Conservation (phyloP, 2,888 invertebrate genomes). For the Xanthorhoe spadicearia region DNA sequence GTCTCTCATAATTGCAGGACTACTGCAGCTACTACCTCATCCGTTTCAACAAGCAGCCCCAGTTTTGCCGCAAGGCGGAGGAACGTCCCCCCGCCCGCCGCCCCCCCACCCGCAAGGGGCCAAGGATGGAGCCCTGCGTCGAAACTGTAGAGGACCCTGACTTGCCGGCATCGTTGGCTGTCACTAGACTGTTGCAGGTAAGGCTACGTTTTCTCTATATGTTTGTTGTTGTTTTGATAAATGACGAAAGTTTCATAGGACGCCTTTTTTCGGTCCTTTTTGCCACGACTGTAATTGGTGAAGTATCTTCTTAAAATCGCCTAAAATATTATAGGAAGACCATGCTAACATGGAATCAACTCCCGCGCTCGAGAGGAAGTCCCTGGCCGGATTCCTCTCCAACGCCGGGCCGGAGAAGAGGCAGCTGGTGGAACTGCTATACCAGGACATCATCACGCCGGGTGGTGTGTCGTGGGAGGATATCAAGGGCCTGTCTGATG, state of each 20-base stretch:
- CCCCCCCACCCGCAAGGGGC: slow-evolving; percentile 61
- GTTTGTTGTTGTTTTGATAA: too few species aligned
- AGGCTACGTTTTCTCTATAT: neutral
- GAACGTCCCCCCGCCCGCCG: slow-evolving; percentile 53
- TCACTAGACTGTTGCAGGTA: slow-evolving; percentile 66
- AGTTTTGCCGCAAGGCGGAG: slow-evolving; percentile 87
- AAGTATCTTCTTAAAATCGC: too few species aligned
- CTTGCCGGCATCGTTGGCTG: slow-evolving; percentile 66
- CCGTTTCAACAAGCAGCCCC: slow-evolving; percentile 94
- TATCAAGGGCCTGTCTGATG: slow-evolving; percentile 88
- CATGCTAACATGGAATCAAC: slow-evolving; percentile 38
- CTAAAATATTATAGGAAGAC: slow-evolving; percentile 25
- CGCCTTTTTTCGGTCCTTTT: neutral
- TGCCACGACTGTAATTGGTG: too few species aligned
- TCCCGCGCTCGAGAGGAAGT: slow-evolving; percentile 62
- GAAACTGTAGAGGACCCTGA: slow-evolving; percentile 48
- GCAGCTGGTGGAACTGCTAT: slow-evolving; percentile 87
- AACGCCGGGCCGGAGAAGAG: slow-evolving; percentile 83
- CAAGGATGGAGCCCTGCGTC: slow-evolving; percentile 44
- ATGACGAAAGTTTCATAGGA: too few species aligned
- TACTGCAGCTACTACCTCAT: slow-evolving; percentile 94
- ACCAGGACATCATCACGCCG: slow-evolving; percentile 86
- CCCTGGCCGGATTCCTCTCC: slow-evolving; percentile 61
- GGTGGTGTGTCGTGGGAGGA: slow-evolving; percentile 91
- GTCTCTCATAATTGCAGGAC: slow-evolving; percentile 76